Evolutionary conservation across 2,888 invertebrate genomes (phyloP), one percentile per base, ranked within the genome.

Genomic region (Cryptosula pallasiana): DNA sequence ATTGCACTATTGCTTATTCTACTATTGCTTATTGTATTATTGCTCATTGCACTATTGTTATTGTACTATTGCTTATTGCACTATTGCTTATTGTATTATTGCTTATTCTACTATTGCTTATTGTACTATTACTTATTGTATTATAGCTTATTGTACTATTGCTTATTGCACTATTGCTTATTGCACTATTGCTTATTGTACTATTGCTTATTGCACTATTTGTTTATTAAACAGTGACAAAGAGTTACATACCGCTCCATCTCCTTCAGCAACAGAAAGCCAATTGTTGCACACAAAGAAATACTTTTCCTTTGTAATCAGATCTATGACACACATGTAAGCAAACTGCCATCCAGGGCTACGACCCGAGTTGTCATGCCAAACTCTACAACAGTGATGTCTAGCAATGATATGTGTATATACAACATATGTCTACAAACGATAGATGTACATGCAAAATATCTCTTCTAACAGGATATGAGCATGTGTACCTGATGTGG

Each of bases 331-430:
- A 70, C 78, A 74, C 32, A 80, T 73, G 69, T 79, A 77, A 72
- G 75, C 76, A 20, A 81, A 77, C 75, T 78, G 80, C 81, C 81
- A 81, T 23, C 78, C 76, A 58, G 80, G 79, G 32, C 77, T 77
- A 20, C 74, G 75, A 1, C 81, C 81, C 0, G 75, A 73, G 74
- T 79, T 80, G 72, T 81, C 81, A 74, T 81, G 81, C 81, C 81
- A 81, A 13, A 81, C 73, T 69, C 80, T 63, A 63, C 5, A 25
- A 72, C 13, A n/a, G n/a, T n/a, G n/a, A n/a, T n/a, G n/a, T n/a
- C n/a, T n/a, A n/a, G n/a, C n/a, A n/a, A n/a, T n/a, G n/a, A n/a
- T n/a, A n/a, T n/a, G n/a, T n/a, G n/a, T n/a, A n/a, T n/a, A n/a
- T n/a, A n/a, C n/a, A n/a, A n/a, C n/a, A n/a, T n/a, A n/a, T n/a